Conservation (phyloP, 2,797 vertebrate genomes). For the Catamblyrhynchus diadema region DNA sequence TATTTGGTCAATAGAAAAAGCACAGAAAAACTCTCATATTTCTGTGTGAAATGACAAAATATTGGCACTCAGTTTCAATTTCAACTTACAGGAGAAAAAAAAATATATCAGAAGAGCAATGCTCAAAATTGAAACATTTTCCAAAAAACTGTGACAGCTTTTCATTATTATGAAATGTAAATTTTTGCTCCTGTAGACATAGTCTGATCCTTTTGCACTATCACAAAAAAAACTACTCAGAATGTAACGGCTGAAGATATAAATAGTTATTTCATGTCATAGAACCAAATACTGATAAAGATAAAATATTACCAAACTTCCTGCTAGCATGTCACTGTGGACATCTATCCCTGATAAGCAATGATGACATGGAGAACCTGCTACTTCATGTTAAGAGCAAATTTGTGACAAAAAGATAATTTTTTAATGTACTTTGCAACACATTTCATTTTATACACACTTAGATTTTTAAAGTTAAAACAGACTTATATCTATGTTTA, state of each 20-base stretch:
- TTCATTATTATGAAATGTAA: neutral
- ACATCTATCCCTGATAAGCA: neutral
- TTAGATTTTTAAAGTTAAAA: neutral
- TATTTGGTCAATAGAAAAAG: neutral
- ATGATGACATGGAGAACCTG: neutral
- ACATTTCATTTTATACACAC: neutral
- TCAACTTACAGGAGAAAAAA: neutral
- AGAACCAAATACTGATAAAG: neutral
- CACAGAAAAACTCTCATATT: neutral
- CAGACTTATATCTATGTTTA: neutral
- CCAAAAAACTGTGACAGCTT: neutral
- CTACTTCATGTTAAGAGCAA: neutral
- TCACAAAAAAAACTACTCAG: neutral
- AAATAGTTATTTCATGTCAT: neutral
- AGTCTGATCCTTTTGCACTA: neutral
- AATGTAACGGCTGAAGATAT: neutral
- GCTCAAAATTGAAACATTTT: neutral
- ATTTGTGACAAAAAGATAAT: neutral
- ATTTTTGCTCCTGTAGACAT: neutral
- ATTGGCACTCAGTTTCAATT: neutral
- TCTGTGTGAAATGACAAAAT: neutral
- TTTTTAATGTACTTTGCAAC: neutral
- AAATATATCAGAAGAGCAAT: fast-evolving
- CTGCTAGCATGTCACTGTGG: neutral
- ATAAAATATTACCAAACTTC: neutral